Evolutionary conservation across 1,140 invertebrate species (phyloP).

Genomic region (Ptiloglossa arizonensis): DNA sequence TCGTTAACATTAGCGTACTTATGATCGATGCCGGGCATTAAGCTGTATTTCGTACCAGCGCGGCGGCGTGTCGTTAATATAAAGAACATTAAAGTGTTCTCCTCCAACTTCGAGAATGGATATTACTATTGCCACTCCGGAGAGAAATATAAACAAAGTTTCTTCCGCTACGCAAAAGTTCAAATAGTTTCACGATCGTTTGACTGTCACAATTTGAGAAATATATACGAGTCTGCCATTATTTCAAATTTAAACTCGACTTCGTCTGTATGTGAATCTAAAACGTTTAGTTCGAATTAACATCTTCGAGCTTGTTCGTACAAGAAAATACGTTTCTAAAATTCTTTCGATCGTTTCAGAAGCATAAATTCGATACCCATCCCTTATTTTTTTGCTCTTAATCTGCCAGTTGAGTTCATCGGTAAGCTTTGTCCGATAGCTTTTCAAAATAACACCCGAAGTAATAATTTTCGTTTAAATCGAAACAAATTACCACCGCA

Average conservation of each 20-base stretch:
- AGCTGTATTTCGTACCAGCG: conserved; percentile 16
- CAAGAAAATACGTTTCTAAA: no score
- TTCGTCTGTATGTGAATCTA: neutral
- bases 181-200: neutral
- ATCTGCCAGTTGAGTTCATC: no score
- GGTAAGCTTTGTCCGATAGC: no score
- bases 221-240: neutral
- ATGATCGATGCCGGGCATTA: conserved; percentile 51
- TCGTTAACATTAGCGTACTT: conserved; percentile 34
- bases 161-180: neutral
- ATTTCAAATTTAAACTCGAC: conserved; percentile 13
- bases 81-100: conserved; percentile 9
- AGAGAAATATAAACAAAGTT: conserved; percentile 28
- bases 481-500: neutral
- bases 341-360: no score
- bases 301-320: neutral
- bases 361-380: no score
- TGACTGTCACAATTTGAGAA: neutral
- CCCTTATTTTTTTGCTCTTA: no score
- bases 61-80: conserved; percentile 28
- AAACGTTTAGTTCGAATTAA: neutral
- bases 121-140: neutral
- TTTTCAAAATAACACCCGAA: no score
- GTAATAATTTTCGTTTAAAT: neutral
- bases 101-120: conserved; percentile 8